Evolutionary conservation across 1,140 invertebrate genomes (phyloP), one percentile per base, ranked within the genome.

Genomic region (Drosophila ambigua): DNA sequence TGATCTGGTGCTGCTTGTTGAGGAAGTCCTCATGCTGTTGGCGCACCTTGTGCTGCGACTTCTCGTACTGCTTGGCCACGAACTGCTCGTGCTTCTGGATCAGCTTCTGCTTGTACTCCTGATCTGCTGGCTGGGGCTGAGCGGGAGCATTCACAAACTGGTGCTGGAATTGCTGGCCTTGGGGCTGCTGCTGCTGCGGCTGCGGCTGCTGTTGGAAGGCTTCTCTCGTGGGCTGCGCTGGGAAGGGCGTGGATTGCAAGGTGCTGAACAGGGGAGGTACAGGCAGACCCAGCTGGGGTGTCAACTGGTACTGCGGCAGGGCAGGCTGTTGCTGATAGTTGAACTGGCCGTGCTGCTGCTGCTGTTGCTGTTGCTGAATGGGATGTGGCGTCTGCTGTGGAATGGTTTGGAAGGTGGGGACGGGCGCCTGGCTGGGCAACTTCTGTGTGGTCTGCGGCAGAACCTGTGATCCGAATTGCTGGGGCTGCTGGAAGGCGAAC

Each of bases 81-180:
- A 95, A 95, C 66, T 95, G 94, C 79, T 95, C 94, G 68, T 95
- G 95, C 83, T 95, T 95, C 74, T 95, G 94, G 67, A 95, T 95
- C 8, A 95, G 93, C 59, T 94, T 93, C 75, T 95, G 94, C 55
- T 94, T 91, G 58, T 90, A 90, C 23, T 91, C 90, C 60, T 90
- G 93, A 67, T 95, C 94, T 80, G 94, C 92, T 93, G 94, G 48
- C 58, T 90, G 90, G 2, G 67, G 23, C 89, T 90, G 91, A 72
- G 92, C 77, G 7, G 90, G 93, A 31, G 93, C 92, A 39, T 92
- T 93, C 1, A 85, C 65, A 16, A 93, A 93, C 16, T 93, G 92
- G 24, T 93, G 92, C 2, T 92, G 87, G 45, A 91, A 82, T 52
- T 93, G 79, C 23, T 87, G 75, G 35, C 92, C 91, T 8, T 93